Evolutionary conservation across 2,888 invertebrate species (phyloP).

Genomic region (Pyrocoelia pectoralis): DNA sequence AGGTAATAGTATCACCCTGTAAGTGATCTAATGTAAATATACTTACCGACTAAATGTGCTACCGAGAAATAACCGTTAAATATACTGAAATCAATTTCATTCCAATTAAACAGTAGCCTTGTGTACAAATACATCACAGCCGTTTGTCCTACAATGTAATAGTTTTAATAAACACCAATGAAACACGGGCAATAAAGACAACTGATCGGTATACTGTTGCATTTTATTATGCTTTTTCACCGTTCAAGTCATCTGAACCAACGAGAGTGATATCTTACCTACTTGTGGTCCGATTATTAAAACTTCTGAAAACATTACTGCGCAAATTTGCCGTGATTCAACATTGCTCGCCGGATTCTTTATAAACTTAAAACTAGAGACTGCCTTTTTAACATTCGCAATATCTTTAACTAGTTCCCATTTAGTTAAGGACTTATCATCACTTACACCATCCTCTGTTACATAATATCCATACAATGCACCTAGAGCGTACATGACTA

Average conservation of each 20-base stretch:
- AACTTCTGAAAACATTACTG: not conserved
- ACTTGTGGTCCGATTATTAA: constrained; percentile 46
- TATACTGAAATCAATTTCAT: constrained; percentile 66
- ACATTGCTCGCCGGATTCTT: not conserved
- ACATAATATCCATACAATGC: constrained; percentile 61
- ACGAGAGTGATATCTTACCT: constrained; percentile 23
- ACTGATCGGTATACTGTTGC: too few relatives aligned
- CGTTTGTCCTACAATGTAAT: constrained; percentile 61
- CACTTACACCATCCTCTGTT: constrained; percentile 54
- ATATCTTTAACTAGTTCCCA: not conserved
- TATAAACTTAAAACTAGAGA: not conserved
- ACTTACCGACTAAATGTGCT: constrained; percentile 64
- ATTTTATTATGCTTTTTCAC: too few relatives aligned
- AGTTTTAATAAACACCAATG: too few relatives aligned
- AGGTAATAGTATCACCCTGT: too few relatives aligned
- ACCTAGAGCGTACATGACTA: constrained; percentile 59
- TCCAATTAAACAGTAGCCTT: constrained; percentile 66
- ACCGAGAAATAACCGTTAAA: constrained; percentile 66
- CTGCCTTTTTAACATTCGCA: not conserved
- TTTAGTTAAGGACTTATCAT: not conserved
- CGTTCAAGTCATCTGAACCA: too few relatives aligned
- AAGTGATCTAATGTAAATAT: too few relatives aligned
- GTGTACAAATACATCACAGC: constrained; percentile 65
- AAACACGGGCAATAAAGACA: too few relatives aligned
- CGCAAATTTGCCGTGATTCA: not conserved